These are phyloP conservation scores for Diuraphis noxia DNA, from an alignment of 1,140 invertebrate species.

Conservation along the genomic window DNA sequence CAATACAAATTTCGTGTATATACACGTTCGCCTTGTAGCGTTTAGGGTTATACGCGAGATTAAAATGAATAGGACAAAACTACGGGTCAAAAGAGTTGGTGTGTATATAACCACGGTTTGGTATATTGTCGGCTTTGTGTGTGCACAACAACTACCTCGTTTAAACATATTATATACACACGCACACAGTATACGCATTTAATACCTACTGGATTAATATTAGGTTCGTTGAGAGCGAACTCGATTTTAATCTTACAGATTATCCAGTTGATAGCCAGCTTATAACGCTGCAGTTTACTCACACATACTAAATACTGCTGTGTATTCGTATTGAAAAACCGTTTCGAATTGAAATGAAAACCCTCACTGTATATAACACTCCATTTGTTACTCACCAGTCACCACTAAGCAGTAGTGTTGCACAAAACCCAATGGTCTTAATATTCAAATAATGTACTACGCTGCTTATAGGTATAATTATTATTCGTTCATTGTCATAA, in stretches of 20 bases:
- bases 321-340: neutral
- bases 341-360: neutral
- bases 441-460: neutral
- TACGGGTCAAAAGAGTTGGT: neutral
- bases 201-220: slow-evolving; percentile 11
- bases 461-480: neutral
- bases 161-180: neutral
- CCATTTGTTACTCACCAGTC: neutral
- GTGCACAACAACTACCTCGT: neutral
- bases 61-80: neutral
- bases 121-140: slow-evolving; percentile 11
- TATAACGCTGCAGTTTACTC: neutral
- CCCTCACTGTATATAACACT: too few species aligned
- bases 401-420: neutral
- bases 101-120: neutral
- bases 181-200: neutral
- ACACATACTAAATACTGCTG: neutral
- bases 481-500: neutral
- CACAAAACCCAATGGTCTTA: neutral
- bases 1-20: neutral
- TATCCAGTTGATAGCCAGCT: slow-evolving; percentile 17
- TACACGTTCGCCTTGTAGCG: neutral
- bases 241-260: slow-evolving; percentile 23
- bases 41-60: neutral
- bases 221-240: neutral